Evolutionary conservation across 2,888 invertebrate species (phyloP).

Genomic region (Dromius quadrimaculatus): DNA sequence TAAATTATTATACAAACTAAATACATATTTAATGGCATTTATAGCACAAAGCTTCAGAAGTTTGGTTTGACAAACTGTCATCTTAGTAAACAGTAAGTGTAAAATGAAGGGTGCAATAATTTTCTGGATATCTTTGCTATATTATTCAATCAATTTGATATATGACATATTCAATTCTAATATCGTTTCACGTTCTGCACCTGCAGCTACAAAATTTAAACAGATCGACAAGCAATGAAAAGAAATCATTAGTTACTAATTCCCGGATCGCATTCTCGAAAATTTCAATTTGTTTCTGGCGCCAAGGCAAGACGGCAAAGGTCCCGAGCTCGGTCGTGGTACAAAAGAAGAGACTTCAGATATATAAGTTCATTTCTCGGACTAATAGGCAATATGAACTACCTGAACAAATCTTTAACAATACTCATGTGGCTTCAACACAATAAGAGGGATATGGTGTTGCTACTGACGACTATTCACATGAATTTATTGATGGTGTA

Average conservation of each 20-base stretch:
- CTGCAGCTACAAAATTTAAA: conserved; percentile 1
- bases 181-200: neutral
- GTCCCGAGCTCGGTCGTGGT: neutral
- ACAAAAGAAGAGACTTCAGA: neutral
- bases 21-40: neutral
- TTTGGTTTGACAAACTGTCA: too few relatives aligned
- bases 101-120: too few relatives aligned
- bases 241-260: conserved; percentile 27
- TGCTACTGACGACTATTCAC: conserved; percentile 51
- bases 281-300: conserved; percentile 43
- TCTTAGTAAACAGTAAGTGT: too few relatives aligned
- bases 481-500: too few relatives aligned
- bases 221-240: conserved; percentile 28
- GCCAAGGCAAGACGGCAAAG: conserved; percentile 7
- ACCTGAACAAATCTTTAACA: conserved; percentile 39
- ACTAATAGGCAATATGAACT: conserved; percentile 3
- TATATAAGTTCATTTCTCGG: conserved; percentile 29
- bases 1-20: conserved; percentile 15
- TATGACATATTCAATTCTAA: neutral
- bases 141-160: neutral
- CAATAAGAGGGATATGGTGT: conserved; percentile 51
- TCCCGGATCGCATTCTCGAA: conserved; percentile 12
- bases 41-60: too few relatives aligned
- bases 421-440: conserved; percentile 51
- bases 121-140: too few relatives aligned